Percentiles rank a stretch among this genome's conserved stretches.
These are phyloP conservation scores for Drosophila koepferae DNA, from an alignment of 2,888 invertebrate genomes.

Conservation along the genomic window DNA sequence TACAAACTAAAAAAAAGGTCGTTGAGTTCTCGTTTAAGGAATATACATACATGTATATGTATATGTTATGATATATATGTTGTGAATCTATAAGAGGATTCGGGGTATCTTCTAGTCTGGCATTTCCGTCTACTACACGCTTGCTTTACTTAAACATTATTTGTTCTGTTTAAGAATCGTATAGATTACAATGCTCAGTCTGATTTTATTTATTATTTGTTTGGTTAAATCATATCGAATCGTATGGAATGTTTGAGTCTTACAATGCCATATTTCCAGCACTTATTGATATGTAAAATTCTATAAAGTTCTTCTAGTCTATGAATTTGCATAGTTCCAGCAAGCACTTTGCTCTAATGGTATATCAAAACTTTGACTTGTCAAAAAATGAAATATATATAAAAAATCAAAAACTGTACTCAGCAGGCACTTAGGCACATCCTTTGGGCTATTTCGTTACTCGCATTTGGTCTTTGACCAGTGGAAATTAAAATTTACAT, in stretches of 20 bases:
- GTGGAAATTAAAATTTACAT: conserved; percentile 55
- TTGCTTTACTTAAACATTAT: too few relatives aligned
- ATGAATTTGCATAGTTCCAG: conserved; percentile 42
- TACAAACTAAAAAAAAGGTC: too few relatives aligned
- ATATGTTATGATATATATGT: too few relatives aligned
- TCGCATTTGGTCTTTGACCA: conserved; percentile 48
- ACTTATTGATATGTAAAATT: not conserved
- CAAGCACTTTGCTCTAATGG: conserved; percentile 61
- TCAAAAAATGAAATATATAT: conserved; percentile 40
- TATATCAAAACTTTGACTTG: conserved; percentile 68
- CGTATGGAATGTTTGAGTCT: not conserved
- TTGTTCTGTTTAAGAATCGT: too few relatives aligned
- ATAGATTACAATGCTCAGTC: too few relatives aligned
- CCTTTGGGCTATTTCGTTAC: conserved; percentile 41
- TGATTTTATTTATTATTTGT: too few relatives aligned
- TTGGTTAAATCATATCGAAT: not conserved
- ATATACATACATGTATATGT: too few relatives aligned
- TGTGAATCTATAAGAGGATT: too few relatives aligned
- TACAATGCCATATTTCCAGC: not conserved
- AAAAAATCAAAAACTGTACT: conserved; percentile 30
- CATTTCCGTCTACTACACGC: too few relatives aligned
- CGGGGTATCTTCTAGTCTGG: too few relatives aligned
- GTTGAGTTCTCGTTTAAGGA: too few relatives aligned
- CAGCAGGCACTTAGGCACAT: conserved; percentile 69
- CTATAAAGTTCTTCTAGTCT: not conserved